Evolutionary conservation across 1,140 invertebrate species (phyloP), one percentile per base, ranked within the genome.

Genomic region (Ooceraea biroi): DNA sequence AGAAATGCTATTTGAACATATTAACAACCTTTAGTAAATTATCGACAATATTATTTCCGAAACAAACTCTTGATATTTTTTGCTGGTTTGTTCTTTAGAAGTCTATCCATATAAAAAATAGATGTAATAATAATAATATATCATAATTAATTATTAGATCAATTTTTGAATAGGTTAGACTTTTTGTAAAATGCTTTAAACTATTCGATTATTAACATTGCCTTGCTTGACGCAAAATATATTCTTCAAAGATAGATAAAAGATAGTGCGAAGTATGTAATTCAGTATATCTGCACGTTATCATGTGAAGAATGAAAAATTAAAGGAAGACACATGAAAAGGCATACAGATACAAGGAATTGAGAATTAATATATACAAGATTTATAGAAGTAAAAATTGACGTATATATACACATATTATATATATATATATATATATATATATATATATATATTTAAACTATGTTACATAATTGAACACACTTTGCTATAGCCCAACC

Each of bases 361-460:
- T 14, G 36, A 63, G 46, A 83, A 66, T 11, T 73, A 76, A 88
- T 22, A 68, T 52, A 73, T 1, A 12, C 19, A 17, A 36, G 41
- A 60, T 71, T 69, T 69, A 69, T 57, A 57, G 36, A 77, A 77
- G 46, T 82, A 82, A 36, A 84, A 83, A 83, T 69, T 65, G 71
- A 17, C 30, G 71, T 61, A 55, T 71, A 78, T 73, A 72, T 52
- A 72, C 71, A 66, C 82, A 82, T 36, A 36, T 36, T 36, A 36
- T 36, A 36, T 36, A 36, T 52, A 78, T 69, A 84, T 30, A 46
- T 63, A 72, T 65, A 83, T 83, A 83, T 78, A 78, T 80, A 36
- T 52, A 78, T 69, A 84, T 30, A 46, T 71, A 66, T 71, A 83
- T 83, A 77, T 84, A 78, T 80, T 52, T 74, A 78, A 27, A 14